Evolutionary conservation across 2,888 invertebrate genomes (phyloP), one percentile per base, ranked within the genome.

Genomic region (Lasioglossum lativentre): DNA sequence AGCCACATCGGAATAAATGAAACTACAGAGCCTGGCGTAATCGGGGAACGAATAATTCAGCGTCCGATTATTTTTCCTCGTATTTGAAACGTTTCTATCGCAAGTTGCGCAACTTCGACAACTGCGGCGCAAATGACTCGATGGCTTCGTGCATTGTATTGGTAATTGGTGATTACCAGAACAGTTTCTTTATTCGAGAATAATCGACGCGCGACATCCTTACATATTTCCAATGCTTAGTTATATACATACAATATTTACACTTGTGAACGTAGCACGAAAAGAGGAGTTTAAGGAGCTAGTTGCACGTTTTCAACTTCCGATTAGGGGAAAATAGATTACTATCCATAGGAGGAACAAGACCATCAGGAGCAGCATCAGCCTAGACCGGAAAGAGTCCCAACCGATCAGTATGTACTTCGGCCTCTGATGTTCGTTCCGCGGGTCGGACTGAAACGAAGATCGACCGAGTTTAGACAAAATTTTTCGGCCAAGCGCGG

Each of bases 331-430:
- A 83, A 96, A 96, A 91, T 95, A 96, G n/a, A 96, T 92, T 42
- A 94, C 92, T 6, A 95, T 95, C 96, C 96, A 96, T 30, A 96
- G 84, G 38, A 96, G 76, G 59, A 96, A 95, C 38, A 95, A 94
- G 4, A 94, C 79, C 19, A 95, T 81, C 59, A 96, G 91, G 10
- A 92, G 89, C 4, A 95, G 80, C 92, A 96, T 95, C 8, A 94
- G 92, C 75, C 93, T 95, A 4, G 95, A 94, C 75, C 95, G 95
- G 75, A 95, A 95, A 47, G 88, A 93, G 87, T 96, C 96, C 96
- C 96, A 96, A 23, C 95, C 95, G 19, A 96, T 91, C 30, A 95
- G 84, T 14, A 95, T 91, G 66, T 94, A 93, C 52, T 89, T 92
- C 12, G 83, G 82, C 45, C 78, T 86, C 10, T 66, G 79, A 14